A percentile compares a stretch with the other conserved stretches of the same genome.
These are phyloP conservation scores for Chrysoperla carnea DNA, from an alignment of 1,140 invertebrate species.

Conservation along the genomic window DNA sequence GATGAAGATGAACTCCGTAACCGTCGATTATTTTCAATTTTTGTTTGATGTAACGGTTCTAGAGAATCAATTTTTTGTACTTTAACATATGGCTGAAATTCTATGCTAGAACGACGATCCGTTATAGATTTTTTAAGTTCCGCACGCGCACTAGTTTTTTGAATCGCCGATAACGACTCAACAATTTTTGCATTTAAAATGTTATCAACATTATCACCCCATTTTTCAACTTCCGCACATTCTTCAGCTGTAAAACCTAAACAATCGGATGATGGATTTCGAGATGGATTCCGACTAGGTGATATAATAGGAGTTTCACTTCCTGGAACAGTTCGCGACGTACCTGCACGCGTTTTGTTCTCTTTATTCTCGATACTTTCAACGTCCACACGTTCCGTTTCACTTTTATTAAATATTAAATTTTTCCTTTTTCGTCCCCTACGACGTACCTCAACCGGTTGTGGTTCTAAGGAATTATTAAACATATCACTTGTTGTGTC, in stretches of 20 bases:
- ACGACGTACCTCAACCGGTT: background rate
- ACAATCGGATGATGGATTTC: background rate
- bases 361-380: background rate
- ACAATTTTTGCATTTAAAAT: background rate
- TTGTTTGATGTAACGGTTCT: slow-evolving; percentile 2
- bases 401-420: background rate
- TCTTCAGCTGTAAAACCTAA: background rate
- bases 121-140: background rate
- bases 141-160: too few species aligned
- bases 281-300: too few species aligned
- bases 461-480: slow-evolving; percentile 9
- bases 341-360: background rate
- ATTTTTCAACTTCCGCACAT: background rate
- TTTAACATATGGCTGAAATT: slow-evolving; percentile 15
- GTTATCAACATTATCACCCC: background rate
- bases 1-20: slow-evolving; percentile 5
- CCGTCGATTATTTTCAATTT: slow-evolving; percentile 3
- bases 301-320: background rate
- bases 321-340: background rate
- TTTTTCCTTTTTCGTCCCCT: background rate
- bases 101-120: slow-evolving; percentile 4
- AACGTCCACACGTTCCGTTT: background rate
- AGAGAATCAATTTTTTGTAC: slow-evolving; percentile 17
- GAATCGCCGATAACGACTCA: background rate
- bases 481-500: slow-evolving; percentile 4